A percentile compares a stretch with the other conserved stretches of the same genome.
phyloP scores from a whole-genome alignment of 1,140 invertebrate species.

The Drosophila santomea region DNA sequence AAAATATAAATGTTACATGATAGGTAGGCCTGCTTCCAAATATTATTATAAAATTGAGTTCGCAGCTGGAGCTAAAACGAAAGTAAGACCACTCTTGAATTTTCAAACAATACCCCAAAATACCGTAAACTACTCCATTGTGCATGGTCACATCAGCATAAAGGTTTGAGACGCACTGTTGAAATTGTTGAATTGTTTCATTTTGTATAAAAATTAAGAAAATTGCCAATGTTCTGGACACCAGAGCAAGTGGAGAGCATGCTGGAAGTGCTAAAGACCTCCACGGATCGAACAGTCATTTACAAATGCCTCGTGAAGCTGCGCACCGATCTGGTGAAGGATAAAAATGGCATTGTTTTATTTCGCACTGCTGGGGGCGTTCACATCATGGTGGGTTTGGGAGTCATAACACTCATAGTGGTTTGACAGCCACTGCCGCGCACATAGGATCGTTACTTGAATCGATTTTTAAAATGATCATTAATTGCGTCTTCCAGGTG shows the following conservation, averaged over 20 bases:
- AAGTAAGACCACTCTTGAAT: neutral
- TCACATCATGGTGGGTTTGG: constrained; percentile 66
- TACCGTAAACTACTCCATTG: neutral
- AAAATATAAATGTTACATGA: no score
- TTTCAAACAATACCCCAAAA: neutral
- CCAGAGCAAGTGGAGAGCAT: constrained; percentile 67
- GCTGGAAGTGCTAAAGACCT: constrained; percentile 71
- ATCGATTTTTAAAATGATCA: constrained; percentile 3
- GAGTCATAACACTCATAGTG: constrained; percentile 2
- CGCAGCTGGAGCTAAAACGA: no score
- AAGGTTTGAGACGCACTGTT: constrained; percentile 7
- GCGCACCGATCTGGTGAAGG: constrained; percentile 81
- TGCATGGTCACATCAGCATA: neutral
- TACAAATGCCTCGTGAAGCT: constrained; percentile 80
- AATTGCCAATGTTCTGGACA: constrained; percentile 57
- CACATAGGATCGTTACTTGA: constrained; percentile 17
- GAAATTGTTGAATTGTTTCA: constrained; percentile 12
- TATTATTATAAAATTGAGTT: no score
- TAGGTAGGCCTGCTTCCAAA: no score
- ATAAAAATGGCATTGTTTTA: constrained; percentile 76
- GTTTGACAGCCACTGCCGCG: constrained; percentile 13
- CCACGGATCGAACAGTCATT: constrained; percentile 77
- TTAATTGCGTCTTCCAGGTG: constrained; percentile 31
- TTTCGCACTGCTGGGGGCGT: constrained; percentile 76
- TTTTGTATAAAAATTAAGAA: constrained; percentile 23